Base-by-base conservation (phyloP, 2,888 invertebrate genomes). In the Julus scandinavius region DNA sequence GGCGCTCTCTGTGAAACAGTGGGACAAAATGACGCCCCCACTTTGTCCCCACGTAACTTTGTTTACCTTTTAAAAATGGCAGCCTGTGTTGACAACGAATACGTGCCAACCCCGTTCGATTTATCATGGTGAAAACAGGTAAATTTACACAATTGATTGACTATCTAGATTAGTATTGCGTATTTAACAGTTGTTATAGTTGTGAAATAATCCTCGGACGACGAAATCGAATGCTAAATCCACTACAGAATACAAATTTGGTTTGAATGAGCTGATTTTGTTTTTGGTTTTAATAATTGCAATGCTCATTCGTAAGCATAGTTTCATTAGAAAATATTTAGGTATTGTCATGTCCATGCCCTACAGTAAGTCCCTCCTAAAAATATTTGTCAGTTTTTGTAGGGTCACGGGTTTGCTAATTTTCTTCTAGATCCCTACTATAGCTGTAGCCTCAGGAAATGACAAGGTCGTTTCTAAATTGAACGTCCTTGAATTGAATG, bases 21-120 rank as follows among this genome's bases (percentile, higher is more conserved):
- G 20, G 2, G 3, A 20, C 5, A 20, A 20, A n/a, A 9, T 6
- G 63, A 6, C 63, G 20, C 63, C 7, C 63, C 63, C 20, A 63
- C 63, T 63, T 20, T 20, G 20, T 63, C 20, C 15, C 41, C 6
- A 45, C 41, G 54, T 15, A 15, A 20, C 9, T 80, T 5, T 80
- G 38, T 80, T 80, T 80, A 80, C 80, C 38, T 80, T 80, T 80
- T 80, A 38, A 80, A 80, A 80, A 80, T 80, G 80, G 80, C 80
- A 80, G 80, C 80, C 38, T 29, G 13, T 80, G 80, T n/a, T n/a
- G 63, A 7, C n/a, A 20, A 20, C 9, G 80, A 13, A 80, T 38
- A 38, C 2, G 29, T 13, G 80, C 29, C 6, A 29, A 4, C 6
- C 7, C 29, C 13, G 38, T 29, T 29, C 80, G 80, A 38, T 80